These are phyloP conservation scores for Corydoras sp. DNA, from an alignment of 2,113 vertebrate genomes.

Conservation along the genomic window DNA sequence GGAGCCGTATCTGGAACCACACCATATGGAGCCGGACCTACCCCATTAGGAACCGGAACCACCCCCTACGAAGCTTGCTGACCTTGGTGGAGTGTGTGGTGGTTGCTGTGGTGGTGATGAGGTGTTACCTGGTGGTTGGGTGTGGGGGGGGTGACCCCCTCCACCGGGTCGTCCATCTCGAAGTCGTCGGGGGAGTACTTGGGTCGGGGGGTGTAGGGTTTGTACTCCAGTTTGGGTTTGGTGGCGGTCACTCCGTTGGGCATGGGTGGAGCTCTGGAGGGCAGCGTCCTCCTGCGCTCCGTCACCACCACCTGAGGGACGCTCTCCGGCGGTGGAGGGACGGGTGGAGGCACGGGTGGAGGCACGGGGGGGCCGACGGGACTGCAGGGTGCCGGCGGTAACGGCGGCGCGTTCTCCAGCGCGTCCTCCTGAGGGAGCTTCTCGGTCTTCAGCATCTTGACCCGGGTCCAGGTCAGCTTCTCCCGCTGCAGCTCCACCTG, in stretches of 20 bases:
- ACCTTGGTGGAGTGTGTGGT: neutral
- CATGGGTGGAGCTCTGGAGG: slow-evolving; percentile 65
- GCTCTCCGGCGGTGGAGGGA: slow-evolving; percentile 1
- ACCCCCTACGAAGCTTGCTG: too few species aligned
- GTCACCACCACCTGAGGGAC: slow-evolving; percentile 1
- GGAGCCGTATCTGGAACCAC: too few species aligned
- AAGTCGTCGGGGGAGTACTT: slow-evolving; percentile 71
- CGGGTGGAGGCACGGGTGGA: slow-evolving; percentile 17
- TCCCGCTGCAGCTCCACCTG: slow-evolving; percentile 71
- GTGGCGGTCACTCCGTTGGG: slow-evolving; percentile 63
- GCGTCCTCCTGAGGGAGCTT: slow-evolving; percentile 58
- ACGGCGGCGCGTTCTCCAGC: slow-evolving; percentile 34
- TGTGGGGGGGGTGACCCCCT: slow-evolving; percentile 43
- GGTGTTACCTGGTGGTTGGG: slow-evolving; percentile 52
- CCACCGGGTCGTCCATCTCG: slow-evolving; percentile 62
- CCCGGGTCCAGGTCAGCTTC: slow-evolving; percentile 89
- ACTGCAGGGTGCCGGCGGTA: slow-evolving; percentile 12
- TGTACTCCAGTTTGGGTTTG: slow-evolving; percentile 64
- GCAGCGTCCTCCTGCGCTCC: slow-evolving; percentile 54
- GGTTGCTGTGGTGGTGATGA: neutral
- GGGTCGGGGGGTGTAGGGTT: slow-evolving; percentile 66
- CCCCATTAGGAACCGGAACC: too few species aligned
- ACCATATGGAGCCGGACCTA: too few species aligned
- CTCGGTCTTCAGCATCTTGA: slow-evolving; percentile 77
- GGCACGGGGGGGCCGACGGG: slow-evolving; percentile 27